Evolutionary conservation across 1,140 invertebrate species (phyloP).

Genomic region (Agrypnia vestita): DNA sequence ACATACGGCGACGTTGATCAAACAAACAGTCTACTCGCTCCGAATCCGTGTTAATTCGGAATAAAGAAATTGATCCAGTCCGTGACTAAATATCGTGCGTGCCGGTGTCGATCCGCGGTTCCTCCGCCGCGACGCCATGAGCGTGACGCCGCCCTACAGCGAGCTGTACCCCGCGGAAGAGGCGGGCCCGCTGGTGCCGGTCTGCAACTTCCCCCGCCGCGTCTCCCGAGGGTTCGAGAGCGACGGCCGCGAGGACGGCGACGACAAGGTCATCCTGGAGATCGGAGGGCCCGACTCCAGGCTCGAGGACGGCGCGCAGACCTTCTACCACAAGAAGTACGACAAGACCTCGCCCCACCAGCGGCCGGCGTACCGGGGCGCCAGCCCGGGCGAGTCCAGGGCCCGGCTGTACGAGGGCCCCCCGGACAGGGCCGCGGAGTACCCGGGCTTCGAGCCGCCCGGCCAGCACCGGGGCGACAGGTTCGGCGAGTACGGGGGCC

Average conservation of each 20-base stretch:
- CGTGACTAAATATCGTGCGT: slow-evolving; percentile 53
- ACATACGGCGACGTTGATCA: slow-evolving; percentile 50
- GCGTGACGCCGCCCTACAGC: slow-evolving; percentile 48
- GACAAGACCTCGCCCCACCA: slow-evolving; percentile 71
- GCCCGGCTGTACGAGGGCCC: slow-evolving; percentile 20
- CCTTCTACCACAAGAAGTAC: slow-evolving; percentile 72
- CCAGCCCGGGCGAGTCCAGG: slow-evolving; percentile 61
- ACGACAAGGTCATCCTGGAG: slow-evolving; percentile 67
- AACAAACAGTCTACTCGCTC: slow-evolving; percentile 48
- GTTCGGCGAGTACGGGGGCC: too few species aligned
- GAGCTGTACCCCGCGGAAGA: slow-evolving; percentile 53
- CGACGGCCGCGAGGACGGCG: slow-evolving; percentile 52
- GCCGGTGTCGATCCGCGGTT: neutral
- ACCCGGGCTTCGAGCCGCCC: slow-evolving; percentile 46
- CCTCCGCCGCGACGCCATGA: slow-evolving; percentile 49
- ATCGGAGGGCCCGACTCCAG: slow-evolving; percentile 70
- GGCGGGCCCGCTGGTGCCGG: slow-evolving; percentile 42
- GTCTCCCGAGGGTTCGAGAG: slow-evolving; percentile 54
- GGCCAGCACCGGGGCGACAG: too few species aligned
- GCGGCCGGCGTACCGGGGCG: slow-evolving; percentile 66
- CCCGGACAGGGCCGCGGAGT: slow-evolving; percentile 57
- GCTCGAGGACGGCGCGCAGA: slow-evolving; percentile 62
- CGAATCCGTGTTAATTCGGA: slow-evolving; percentile 51
- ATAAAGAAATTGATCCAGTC: slow-evolving; percentile 56
- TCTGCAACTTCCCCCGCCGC: slow-evolving; percentile 57